Base-by-base conservation (phyloP, 2,888 invertebrate genomes). In the Lacanobia oleracea region DNA sequence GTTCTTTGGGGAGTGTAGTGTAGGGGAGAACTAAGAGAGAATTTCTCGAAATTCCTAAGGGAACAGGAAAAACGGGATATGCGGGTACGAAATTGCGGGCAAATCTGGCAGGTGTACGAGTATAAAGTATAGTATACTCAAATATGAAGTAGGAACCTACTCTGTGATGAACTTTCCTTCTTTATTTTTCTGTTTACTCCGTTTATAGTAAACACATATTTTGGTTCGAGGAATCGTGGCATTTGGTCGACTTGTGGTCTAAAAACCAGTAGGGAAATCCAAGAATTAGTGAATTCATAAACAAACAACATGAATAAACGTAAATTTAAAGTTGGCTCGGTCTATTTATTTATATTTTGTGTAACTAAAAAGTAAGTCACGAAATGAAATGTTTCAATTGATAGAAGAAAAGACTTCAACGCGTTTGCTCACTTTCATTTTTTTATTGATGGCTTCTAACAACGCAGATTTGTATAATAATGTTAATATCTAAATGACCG, bases 381-480 rank as follows among this genome's bases (percentile, higher is more conserved):
- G 5, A 63, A 53, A 50, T 6, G 43, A 16, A n/a, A 48, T 14
- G 10, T n/a, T 53, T 48, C 1, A 27, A 40, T 50, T 18, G 6
- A n/a, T 43, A 27, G 65, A 65, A 62, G 21, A 77, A 81, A 78
- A 78, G 82, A 78, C 71, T 50, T 78, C 78, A 78, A 78, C 78
- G 78, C 82, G 71, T 56, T 33, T 14, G 43, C 27, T 0, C 0
- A 16, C 0, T 12, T 23, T 37, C 10, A 2, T 63, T 23, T 59
- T 37, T 23, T 54, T 16, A 21, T 21, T 23, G 14, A 5, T 12
- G 16, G 2, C 4, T 66, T 66, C 12, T 40, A 12, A 40, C 40
- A 9, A 40, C 40, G 8, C 40, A 3, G 40, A 40, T 4, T 33
- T 6, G 6, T 40, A 40, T 40, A 40, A 40, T 12, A 12, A 40